Base-by-base conservation (phyloP, 53 echinoderm and acorn worm genomes). In the Henricia sp. region DNA sequence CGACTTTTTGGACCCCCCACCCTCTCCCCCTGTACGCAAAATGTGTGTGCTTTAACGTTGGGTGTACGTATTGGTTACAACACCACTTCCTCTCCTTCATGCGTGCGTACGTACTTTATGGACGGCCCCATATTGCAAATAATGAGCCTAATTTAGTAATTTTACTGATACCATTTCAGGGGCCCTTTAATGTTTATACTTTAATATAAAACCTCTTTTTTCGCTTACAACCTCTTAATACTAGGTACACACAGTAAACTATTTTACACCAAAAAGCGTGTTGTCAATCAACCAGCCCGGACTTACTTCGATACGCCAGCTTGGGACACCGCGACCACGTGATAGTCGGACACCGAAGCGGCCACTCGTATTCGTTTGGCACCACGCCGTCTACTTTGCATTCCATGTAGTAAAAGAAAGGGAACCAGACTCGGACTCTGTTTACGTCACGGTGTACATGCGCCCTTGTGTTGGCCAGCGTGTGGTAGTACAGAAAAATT, bases 401-500 rank as follows among this genome's bases (percentile, higher is more conserved):
- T 57, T 99, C 95, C 36, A 99, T 87, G 82, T 88, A 99, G 11
- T 90, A 71, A 40, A 99, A 99, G 92, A 99, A 90, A 2, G 99
- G 99, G 59, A 99, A 92, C 99, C 99, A 99, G 4, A 95, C 91
- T 55, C 70, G 62, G 27, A 91, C 90, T 21, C 90, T 84, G 44
- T 71, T 71, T 25, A 95, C 82, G 14, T 69, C 92, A 29, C 92
- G 92, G 27, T 87, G 86, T n/a, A 80, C 43, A 10, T 89, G 84
- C n/a, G 99, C 93, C 44, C 91, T 65, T 56, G 89, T 94, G 66
- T 99, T 99, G 21, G 95, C 99, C 23, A 99, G 82, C 10, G 99
- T 83, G 74, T 99, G 99, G 77, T 99, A 99, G 87, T 99, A 99
- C 37, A 99, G 90, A 59, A 99, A 94, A 8, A 99, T 67, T 51